Conservation (phyloP, 1,140 invertebrate species). For the Chymomyza costata region DNA sequence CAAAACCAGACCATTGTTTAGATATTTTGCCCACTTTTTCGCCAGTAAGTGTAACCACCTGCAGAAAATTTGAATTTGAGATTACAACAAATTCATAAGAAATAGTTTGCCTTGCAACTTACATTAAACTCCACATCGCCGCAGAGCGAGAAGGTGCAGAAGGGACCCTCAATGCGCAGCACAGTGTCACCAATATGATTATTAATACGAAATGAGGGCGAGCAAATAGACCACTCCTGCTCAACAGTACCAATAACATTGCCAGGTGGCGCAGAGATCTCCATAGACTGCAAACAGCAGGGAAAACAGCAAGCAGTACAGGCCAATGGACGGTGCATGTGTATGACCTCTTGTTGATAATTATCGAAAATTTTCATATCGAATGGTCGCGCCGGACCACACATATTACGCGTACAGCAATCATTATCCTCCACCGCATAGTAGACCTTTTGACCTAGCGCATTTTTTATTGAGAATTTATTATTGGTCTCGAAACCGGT, state of each 20-base stretch:
- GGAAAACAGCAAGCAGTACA: constrained; percentile 88
- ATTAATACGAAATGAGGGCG: constrained; percentile 86
- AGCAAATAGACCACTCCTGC: constrained; percentile 90
- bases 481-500: constrained; percentile 94
- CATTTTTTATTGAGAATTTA: constrained; percentile 89
- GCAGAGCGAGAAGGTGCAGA: constrained; percentile 87
- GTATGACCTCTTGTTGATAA: constrained; percentile 84
- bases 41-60: constrained; percentile 81
- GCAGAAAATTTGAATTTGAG: not conserved
- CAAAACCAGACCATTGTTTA: constrained; percentile 85
- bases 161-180: constrained; percentile 88
- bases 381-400: constrained; percentile 86
- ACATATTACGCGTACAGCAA: constrained; percentile 85
- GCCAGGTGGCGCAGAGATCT: constrained; percentile 84
- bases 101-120: constrained; percentile 20
- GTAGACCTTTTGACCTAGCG: constrained; percentile 87
- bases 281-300: constrained; percentile 90
- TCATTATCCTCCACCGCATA: constrained; percentile 90
- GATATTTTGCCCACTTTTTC: constrained; percentile 84
- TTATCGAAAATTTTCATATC: constrained; percentile 91
- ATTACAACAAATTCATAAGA: not conserved
- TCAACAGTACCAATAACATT: constrained; percentile 85
- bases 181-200: constrained; percentile 86
- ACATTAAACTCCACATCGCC: constrained; percentile 86
- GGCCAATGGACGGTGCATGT: constrained; percentile 83